Evolutionary conservation across 2,888 invertebrate genomes (phyloP), one percentile per base, ranked within the genome.

Genomic region (Zootermopsis nevadensis): DNA sequence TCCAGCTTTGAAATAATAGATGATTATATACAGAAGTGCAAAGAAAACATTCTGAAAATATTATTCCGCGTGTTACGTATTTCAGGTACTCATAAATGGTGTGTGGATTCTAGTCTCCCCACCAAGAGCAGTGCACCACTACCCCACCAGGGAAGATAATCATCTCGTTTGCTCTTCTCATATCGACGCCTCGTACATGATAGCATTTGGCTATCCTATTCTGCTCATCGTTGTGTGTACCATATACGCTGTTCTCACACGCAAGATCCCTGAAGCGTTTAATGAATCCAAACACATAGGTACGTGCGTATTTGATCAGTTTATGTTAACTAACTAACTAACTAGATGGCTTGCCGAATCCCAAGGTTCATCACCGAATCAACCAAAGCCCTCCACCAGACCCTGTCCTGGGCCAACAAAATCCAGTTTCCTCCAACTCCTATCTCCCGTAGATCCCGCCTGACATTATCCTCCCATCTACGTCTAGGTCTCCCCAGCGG

Each of bases 251-350:
- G 94, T 98, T 0, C 93, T 98, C 77, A 98, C 98, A 0, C 92
- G 99, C 86, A 99, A 99, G 91, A 96, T 99, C 85, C 99, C 99
- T 0, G 99, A 99, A 89, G 98, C 98, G 67, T 99, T 99, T 90
- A 99, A 99, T 90, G 99, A 98, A 91, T 98, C 98, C 87, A 98
- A 98, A 90, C 97, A 98, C 90, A 98, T 98, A 87, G 98, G 99
- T 93, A 87, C 92, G 93, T n/a, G n/a, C n/a, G 38, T 4, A 38
- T 10, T 38, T 38, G 38, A n/a, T n/a, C n/a, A 38, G 38, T 38
- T 38, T 38, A 10, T 38, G 38, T 4, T 38, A 38, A 38, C 38
- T 10, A 38, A 10, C 38, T 38, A 38, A 4, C 38, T 7, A 10
- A 38, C 38, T 38, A 38, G 6, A 10, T 38, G 38, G n/a, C n/a